Percentiles rank a stretch among this genome's conserved stretches.
phyloP scores from a whole-genome alignment of 2,797 vertebrate genomes.

The Myotis findleyi region DNA sequence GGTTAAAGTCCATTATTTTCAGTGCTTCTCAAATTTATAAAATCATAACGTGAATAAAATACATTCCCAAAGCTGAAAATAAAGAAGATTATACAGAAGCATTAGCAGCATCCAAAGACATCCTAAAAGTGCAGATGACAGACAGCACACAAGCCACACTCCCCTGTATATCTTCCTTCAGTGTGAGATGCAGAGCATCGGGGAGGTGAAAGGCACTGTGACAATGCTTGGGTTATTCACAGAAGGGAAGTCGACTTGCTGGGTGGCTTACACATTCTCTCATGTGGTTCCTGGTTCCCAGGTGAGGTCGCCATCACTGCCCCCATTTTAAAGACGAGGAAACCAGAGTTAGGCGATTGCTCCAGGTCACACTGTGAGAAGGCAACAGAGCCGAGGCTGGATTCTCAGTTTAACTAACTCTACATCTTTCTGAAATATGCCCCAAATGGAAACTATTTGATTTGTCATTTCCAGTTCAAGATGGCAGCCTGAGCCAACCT shows the following conservation, averaged over 20 bases:
- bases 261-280: background rate
- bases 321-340: background rate
- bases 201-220: background rate
- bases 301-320: background rate
- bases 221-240: background rate
- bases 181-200: background rate
- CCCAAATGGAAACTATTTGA: background rate
- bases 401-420: background rate
- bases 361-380: background rate
- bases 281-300: background rate
- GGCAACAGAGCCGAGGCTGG: background rate
- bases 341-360: background rate
- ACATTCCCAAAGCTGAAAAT: background rate
- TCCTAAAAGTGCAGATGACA: background rate
- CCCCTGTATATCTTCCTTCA: background rate
- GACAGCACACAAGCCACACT: background rate
- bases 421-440: background rate
- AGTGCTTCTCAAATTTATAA: background rate
- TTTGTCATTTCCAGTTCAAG: background rate
- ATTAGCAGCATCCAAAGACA: background rate
- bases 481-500: background rate
- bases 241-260: background rate
- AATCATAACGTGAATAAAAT: conserved; percentile 1
- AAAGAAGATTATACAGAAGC: background rate
- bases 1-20: conserved; percentile 12